These are phyloP conservation scores for Oryzias curvinotus DNA, from an alignment of 2,113 vertebrate genomes.

Conservation along the genomic window DNA sequence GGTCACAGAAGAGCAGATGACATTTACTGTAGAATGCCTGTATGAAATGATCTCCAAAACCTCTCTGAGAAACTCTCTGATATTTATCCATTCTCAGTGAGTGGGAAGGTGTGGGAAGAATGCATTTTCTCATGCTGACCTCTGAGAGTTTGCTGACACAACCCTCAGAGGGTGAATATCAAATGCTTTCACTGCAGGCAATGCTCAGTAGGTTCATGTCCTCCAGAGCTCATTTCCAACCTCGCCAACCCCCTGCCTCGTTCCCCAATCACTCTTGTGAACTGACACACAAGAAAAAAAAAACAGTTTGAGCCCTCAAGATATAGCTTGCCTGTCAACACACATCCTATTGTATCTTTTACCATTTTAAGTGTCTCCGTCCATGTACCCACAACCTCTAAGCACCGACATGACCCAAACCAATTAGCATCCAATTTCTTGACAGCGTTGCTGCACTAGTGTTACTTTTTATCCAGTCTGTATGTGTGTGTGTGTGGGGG, in stretches of 20 bases:
- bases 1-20: background rate
- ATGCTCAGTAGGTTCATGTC: conserved; percentile 33
- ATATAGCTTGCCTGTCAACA: conserved; percentile 12
- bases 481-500: too few relatives aligned
- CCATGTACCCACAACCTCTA: conserved; percentile 11
- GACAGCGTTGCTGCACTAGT: conserved; percentile 4
- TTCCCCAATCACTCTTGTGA: conserved; percentile 27
- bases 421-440: conserved; percentile 33
- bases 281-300: conserved; percentile 17
- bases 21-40: conserved; percentile 16
- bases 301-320: conserved; percentile 13
- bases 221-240: conserved; percentile 47
- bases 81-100: conserved; percentile 26
- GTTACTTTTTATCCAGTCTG: background rate
- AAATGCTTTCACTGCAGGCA: conserved; percentile 59
- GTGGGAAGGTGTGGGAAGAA: conserved; percentile 41
- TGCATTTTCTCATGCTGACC: conserved; percentile 43
- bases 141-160: conserved; percentile 61
- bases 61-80: conserved; percentile 22
- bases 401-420: conserved; percentile 6
- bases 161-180: conserved; percentile 56
- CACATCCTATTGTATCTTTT: conserved; percentile 11
- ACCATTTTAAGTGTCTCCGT: conserved; percentile 22
- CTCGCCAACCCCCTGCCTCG: conserved; percentile 26
- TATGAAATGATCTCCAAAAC: conserved; percentile 6